A percentile compares a stretch with the other conserved stretches of the same genome.
These are phyloP conservation scores for Cepaea hortensis DNA, from an alignment of 2,888 invertebrate genomes.

Conservation along the genomic window DNA sequence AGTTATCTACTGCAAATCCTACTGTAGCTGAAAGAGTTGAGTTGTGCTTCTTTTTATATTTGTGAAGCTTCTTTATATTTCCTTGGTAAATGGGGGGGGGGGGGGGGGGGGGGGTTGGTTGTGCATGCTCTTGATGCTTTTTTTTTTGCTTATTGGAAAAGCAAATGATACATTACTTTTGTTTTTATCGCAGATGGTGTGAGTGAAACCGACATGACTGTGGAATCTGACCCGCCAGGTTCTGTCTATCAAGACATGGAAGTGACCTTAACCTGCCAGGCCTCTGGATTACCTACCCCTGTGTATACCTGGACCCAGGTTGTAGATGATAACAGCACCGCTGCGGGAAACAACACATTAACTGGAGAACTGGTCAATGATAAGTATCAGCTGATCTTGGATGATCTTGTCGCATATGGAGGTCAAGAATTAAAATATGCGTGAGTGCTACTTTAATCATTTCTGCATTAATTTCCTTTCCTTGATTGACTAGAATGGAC, in stretches of 20 bases:
- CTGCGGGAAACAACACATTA: not conserved
- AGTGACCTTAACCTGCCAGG: conserved; percentile 37
- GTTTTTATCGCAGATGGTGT: conserved; percentile 19
- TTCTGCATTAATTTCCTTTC: no score
- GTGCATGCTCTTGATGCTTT: not conserved
- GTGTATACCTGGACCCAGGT: conserved; percentile 20
- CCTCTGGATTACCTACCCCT: conserved; percentile 22
- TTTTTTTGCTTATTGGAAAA: not conserved
- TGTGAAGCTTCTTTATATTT: no score
- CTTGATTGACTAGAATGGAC: no score
- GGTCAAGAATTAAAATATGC: not conserved
- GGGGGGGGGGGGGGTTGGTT: no score
- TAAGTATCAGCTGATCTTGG: not conserved
- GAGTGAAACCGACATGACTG: not conserved
- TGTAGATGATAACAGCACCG: conserved; percentile 24
- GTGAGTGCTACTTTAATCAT: not conserved
- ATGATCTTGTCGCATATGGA: not conserved
- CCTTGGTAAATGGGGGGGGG: no score
- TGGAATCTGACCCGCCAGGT: not conserved
- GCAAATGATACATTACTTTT: not conserved
- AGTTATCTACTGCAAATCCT: no score
- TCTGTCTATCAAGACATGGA: conserved; percentile 4
- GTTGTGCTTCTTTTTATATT: no score
- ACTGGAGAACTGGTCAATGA: not conserved
- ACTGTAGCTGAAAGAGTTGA: no score